phyloP scores from a whole-genome alignment of 2,113 vertebrate genomes.

The Misgurnus anguillicaudatus region DNA sequence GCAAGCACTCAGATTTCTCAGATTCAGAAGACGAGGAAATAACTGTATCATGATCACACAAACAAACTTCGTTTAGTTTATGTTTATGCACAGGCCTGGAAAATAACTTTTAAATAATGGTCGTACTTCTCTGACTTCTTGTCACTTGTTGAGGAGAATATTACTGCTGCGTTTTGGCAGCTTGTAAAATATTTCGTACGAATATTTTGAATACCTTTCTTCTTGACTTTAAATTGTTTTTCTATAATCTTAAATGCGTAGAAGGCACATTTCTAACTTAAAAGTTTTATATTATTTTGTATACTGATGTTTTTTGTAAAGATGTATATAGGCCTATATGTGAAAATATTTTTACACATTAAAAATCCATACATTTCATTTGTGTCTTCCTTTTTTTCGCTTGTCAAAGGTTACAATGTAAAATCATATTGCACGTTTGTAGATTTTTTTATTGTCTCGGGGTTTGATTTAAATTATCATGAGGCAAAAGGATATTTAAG shows the following conservation, averaged over 20 bases:
- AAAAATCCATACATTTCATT: conserved; percentile 32
- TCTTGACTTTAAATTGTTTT: conserved; percentile 40
- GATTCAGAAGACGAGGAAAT: conserved; percentile 92
- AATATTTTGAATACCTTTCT: conserved; percentile 54
- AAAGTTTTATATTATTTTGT: conserved; percentile 63
- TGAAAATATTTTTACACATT: conserved; percentile 63
- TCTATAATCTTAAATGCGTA: conserved; percentile 58
- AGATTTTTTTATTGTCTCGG: neutral
- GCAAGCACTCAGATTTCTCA: conserved; percentile 88
- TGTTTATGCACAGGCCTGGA: neutral
- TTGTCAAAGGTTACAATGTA: neutral
- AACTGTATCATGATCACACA: conserved; percentile 82
- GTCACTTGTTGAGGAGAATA: neutral
- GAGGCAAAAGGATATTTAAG: no score
- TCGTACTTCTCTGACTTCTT: conserved; percentile 39
- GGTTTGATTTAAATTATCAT: neutral
- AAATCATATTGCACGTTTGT: neutral
- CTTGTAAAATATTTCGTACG: conserved; percentile 54
- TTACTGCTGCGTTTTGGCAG: conserved; percentile 60
- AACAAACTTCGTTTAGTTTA: neutral
- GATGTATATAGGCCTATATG: conserved; percentile 50
- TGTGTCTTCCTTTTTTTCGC: neutral
- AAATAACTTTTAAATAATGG: conserved; percentile 3
- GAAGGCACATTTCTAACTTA: conserved; percentile 65
- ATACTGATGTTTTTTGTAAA: conserved; percentile 42